Base-by-base conservation (phyloP, 2,888 invertebrate species). In the Chrysina gloriosa region DNA sequence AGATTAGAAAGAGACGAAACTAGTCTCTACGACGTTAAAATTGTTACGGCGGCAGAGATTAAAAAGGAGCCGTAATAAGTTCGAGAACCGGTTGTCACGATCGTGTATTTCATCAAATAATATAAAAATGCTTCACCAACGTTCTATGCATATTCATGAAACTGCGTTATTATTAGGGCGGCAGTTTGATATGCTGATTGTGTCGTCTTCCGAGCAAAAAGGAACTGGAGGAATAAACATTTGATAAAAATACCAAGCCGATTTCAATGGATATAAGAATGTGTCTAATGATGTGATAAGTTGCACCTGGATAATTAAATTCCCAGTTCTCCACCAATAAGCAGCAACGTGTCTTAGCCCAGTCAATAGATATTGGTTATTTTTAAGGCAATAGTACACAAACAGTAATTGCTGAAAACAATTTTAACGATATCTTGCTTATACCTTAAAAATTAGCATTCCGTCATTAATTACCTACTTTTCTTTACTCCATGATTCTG, bases 1-100 rank as follows among this genome's bases (percentile, higher is more conserved):
- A 70, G 75, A 75, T 75, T 72, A 75, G 72, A 72, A 68, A 69
- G 69, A 73, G 72, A 75, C 67, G 72, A 47, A 70, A 71, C 68
- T 69, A 61, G 69, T 69, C 71, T 63, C 52, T 68, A 67, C 61
- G 70, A 66, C 70, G 66, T 66, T 56, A 73, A 69, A 72, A 64
- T 54, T 29, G 47, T 56, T 58, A 25, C 56, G 66, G 54, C 66
- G 66, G 39, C 58, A 31, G 23, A 47, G 39, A 65, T 42, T 31
- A 31, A 47, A 25, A 63, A 29, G 21, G 48, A 45, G 29, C 63
- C 56, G 56, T 39, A 66, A 66, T 66, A 66, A 56, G 29, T 45
- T 66, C 56, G 34, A 72, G 76, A 77, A 78, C 70, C 70, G 69
- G 71, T 70, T 67, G 69, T 42, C 63, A 65, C 66, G 69, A 69